Evolutionary conservation across 2,113 vertebrate species (phyloP).

Genomic region (Entomyzon cyanotis): DNA sequence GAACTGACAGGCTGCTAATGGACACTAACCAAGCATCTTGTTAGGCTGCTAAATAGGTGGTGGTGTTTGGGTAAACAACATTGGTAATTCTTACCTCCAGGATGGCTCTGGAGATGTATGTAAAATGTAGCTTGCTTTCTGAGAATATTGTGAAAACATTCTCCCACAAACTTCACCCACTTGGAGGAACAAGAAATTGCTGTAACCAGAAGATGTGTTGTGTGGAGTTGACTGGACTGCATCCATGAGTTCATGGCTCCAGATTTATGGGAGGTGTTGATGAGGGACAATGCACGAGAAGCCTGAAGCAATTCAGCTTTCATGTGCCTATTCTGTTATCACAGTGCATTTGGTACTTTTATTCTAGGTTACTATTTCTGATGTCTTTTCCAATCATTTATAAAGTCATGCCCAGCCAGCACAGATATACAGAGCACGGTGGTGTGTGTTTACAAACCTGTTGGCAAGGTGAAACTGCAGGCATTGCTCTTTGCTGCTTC

Average conservation of each 20-base stretch:
- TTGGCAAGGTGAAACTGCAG: background rate
- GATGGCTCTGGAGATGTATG: background rate
- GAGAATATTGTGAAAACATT: background rate
- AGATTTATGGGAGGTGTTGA: background rate
- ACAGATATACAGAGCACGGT: background rate
- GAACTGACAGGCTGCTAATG: background rate
- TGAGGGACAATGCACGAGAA: background rate
- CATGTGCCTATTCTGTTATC: background rate
- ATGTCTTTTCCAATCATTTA: background rate
- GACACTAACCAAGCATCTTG: background rate
- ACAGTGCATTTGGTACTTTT: background rate
- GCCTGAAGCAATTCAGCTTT: background rate
- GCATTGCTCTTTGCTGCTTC: background rate
- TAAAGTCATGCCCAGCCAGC: background rate
- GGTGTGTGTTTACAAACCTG: background rate
- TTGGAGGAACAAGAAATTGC: background rate
- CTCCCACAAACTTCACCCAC: background rate
- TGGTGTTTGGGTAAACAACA: background rate
- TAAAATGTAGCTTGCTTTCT: background rate
- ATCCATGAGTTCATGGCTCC: background rate
- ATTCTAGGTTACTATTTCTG: background rate
- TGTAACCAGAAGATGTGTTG: rapidly evolving
- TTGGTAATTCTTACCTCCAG: background rate
- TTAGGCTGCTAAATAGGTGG: background rate
- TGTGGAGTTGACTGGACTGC: background rate